These are phyloP conservation scores for Platysternon megacephalum DNA, from an alignment of 2,113 vertebrate genomes.

Conservation along the genomic window DNA sequence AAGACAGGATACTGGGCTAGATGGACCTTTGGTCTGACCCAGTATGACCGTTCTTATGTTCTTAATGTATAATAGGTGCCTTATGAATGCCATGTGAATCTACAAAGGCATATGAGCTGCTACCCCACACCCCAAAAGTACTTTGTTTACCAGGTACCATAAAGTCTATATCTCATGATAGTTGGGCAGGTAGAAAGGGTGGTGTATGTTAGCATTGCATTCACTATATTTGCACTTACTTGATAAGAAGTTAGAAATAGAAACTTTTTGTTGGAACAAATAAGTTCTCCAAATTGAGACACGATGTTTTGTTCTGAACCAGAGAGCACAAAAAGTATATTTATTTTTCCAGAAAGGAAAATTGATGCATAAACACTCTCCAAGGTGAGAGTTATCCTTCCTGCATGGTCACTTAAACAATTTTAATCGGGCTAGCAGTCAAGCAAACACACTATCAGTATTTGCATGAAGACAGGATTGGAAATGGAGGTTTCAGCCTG, in stretches of 20 bases:
- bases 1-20: no score
- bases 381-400: background rate
- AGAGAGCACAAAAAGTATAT: background rate
- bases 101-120: background rate
- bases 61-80: background rate
- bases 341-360: background rate
- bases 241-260: background rate
- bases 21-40: no score
- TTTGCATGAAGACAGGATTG: background rate
- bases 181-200: background rate
- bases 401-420: background rate
- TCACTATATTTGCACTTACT: background rate
- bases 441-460: background rate
- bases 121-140: background rate
- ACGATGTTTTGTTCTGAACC: background rate
- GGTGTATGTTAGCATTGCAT: background rate
- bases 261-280: background rate
- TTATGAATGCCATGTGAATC: background rate
- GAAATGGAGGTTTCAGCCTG: background rate
- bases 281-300: background rate
- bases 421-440: background rate
- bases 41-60: no score
- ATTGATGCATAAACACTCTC: background rate
- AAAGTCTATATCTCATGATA: background rate
- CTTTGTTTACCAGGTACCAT: background rate